phyloP scores from a whole-genome alignment of 2,113 vertebrate genomes.

The Strigops habroptila region DNA sequence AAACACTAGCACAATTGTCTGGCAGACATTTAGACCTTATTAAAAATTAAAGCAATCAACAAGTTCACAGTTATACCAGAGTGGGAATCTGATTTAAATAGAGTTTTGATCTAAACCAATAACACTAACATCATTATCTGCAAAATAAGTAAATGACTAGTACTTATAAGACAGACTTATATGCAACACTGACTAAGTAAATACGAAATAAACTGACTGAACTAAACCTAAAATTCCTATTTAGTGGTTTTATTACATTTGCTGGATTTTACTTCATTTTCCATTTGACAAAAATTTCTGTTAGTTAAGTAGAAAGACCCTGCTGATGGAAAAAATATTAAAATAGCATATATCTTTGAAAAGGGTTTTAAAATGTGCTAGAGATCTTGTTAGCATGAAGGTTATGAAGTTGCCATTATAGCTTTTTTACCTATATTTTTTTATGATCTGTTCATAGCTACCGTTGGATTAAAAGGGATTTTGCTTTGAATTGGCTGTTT shows the following conservation, averaged over 20 bases:
- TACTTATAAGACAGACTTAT: neutral
- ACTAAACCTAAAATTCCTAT: neutral
- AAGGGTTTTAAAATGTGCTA: constrained; percentile 38
- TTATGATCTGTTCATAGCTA: constrained; percentile 58
- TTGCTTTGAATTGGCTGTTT: constrained; percentile 67
- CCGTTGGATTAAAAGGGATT: constrained; percentile 57
- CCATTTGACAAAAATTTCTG: constrained; percentile 36
- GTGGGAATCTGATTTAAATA: constrained; percentile 59
- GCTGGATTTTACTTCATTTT: neutral
- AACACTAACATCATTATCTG: constrained; percentile 39
- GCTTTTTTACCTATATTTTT: constrained; percentile 45
- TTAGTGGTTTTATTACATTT: neutral
- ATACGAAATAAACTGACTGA: neutral
- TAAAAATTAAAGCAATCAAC: constrained; percentile 48
- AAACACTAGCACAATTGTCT: constrained; percentile 7
- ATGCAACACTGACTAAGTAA: neutral
- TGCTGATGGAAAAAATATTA: constrained; percentile 27
- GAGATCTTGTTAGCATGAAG: neutral
- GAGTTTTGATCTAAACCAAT: constrained; percentile 21
- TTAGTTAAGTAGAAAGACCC: constrained; percentile 19
- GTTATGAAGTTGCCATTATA: constrained; percentile 53
- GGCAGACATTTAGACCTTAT: constrained; percentile 48
- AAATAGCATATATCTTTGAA: constrained; percentile 27
- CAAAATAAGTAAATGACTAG: constrained; percentile 27
- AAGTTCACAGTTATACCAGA: constrained; percentile 39